Conservation (phyloP, 1,140 invertebrate genomes). For the Sarcophaga peregrina region DNA sequence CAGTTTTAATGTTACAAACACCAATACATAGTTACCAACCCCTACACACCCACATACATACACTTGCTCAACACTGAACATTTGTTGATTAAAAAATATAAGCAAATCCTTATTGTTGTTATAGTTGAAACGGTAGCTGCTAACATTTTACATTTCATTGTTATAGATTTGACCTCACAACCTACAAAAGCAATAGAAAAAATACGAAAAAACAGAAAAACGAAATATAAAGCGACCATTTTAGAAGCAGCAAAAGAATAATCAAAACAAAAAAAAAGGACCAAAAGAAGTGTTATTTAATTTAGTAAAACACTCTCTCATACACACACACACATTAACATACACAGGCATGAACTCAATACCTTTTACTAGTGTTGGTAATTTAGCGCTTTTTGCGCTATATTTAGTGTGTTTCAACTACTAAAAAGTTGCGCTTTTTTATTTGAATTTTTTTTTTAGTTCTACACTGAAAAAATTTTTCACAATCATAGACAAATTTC, state of each 20-base stretch:
- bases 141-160: not conserved
- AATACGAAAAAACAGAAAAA: conserved; percentile 15
- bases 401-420: too few relatives aligned
- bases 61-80: not conserved
- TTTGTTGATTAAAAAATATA: conserved; percentile 18
- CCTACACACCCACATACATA: not conserved
- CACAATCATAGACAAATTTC: too few relatives aligned
- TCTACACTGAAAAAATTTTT: too few relatives aligned
- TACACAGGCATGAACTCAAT: not conserved
- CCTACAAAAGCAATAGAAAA: conserved; percentile 1
- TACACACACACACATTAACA: not conserved
- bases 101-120: not conserved
- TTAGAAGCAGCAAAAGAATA: not conserved
- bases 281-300: conserved; percentile 24
- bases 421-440: too few relatives aligned
- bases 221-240: not conserved
- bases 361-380: too few relatives aligned
- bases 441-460: too few relatives aligned
- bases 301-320: not conserved
- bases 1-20: too few relatives aligned
- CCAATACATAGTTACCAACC: not conserved
- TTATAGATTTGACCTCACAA: conserved; percentile 39
- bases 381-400: too few relatives aligned
- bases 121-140: not conserved
- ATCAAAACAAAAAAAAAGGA: conserved; percentile 26